These are phyloP conservation scores for Xestia c-nigrum DNA, from an alignment of 2,888 invertebrate genomes.

Conservation along the genomic window DNA sequence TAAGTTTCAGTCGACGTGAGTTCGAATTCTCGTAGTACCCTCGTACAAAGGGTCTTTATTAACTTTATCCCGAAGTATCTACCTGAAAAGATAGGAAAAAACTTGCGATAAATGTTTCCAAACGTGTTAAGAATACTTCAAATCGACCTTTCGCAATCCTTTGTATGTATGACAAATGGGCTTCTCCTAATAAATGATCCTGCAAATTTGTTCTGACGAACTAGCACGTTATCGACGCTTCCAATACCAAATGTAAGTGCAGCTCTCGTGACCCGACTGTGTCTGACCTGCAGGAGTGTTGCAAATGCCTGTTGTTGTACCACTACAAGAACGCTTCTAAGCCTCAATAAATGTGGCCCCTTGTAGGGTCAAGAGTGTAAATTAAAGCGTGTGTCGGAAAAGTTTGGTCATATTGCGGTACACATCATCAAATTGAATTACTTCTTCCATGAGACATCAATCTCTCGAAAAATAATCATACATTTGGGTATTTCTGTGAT, in stretches of 20 bases:
- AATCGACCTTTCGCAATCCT: neutral
- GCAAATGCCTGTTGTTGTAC: neutral
- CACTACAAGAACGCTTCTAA: neutral
- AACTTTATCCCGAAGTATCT: slow-evolving; percentile 80
- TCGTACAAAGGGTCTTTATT: slow-evolving; percentile 79
- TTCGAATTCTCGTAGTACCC: slow-evolving; percentile 76
- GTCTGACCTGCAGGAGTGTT: neutral
- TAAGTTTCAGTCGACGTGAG: slow-evolving; percentile 74
- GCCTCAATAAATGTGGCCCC: neutral
- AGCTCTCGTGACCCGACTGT: neutral
- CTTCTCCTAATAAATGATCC: neutral
- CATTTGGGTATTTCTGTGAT: neutral
- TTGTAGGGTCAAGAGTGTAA: neutral
- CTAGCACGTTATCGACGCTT: neutral
- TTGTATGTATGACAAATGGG: neutral
- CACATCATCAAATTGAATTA: neutral
- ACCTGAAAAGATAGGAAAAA: slow-evolving; percentile 72
- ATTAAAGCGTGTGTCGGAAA: neutral
- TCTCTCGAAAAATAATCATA: neutral
- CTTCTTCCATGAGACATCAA: neutral
- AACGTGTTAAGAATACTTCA: neutral
- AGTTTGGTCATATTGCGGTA: neutral
- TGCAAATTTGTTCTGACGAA: neutral
- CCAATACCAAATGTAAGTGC: neutral
- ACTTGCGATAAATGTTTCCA: neutral